phyloP scores from a whole-genome alignment of 2,888 invertebrate species.

The Scaptomyza tumidula region DNA sequence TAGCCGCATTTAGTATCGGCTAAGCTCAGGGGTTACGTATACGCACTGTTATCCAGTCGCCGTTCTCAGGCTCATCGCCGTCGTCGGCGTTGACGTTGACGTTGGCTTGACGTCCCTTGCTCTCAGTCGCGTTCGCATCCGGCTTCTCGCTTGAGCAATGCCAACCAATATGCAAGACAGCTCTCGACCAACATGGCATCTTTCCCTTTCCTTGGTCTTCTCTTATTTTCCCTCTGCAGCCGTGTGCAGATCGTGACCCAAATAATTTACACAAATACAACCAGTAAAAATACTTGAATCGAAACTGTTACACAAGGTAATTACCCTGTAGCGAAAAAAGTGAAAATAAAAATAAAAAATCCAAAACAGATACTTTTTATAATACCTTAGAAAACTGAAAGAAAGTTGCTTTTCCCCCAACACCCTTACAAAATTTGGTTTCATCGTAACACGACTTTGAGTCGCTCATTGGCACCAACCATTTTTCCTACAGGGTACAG shows the following conservation, averaged over 20 bases:
- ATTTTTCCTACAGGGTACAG: not conserved
- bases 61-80: slow-evolving; percentile 9
- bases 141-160: slow-evolving; percentile 13
- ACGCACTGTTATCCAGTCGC: slow-evolving; percentile 61
- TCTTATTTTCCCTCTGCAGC: not conserved
- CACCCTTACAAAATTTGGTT: not conserved
- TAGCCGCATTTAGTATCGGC: slow-evolving; percentile 50
- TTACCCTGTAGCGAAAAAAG: not conserved
- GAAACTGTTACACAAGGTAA: not conserved
- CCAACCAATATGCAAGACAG: slow-evolving; percentile 44
- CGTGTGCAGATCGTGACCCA: slow-evolving; percentile 73
- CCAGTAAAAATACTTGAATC: not conserved
- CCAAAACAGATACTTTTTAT: no score
- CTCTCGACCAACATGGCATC: slow-evolving; percentile 26
- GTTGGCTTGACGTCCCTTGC: slow-evolving; percentile 7
- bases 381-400: not conserved
- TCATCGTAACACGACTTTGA: not conserved
- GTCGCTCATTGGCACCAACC: not conserved
- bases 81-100: slow-evolving; percentile 8
- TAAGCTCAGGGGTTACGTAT: slow-evolving; percentile 58
- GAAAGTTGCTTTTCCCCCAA: not conserved
- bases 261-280: slow-evolving; percentile 69
- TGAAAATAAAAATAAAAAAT: not conserved
- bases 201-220: not conserved
- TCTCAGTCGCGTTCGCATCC: slow-evolving; percentile 9